These are phyloP conservation scores for Belgica antarctica DNA, from an alignment of 2,888 invertebrate genomes.

Conservation along the genomic window DNA sequence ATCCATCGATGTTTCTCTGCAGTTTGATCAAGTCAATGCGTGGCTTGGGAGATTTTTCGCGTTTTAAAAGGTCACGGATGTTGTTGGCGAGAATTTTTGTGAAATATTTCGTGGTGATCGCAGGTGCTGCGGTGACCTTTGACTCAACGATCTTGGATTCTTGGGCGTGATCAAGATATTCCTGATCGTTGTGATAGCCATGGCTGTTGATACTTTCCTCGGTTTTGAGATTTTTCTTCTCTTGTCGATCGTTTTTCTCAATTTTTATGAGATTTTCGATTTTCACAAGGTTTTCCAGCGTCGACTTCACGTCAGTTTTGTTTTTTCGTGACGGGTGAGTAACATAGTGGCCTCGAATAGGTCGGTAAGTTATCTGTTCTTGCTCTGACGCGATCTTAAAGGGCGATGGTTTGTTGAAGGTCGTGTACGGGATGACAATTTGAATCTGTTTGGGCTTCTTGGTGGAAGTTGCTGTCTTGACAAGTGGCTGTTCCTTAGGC, in stretches of 20 bases:
- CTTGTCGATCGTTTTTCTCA: neutral
- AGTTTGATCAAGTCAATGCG: constrained; percentile 68
- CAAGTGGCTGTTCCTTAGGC: constrained; percentile 48
- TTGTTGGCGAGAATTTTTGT: constrained; percentile 56
- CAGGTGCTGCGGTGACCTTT: constrained; percentile 50
- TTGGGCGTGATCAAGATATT: constrained; percentile 57
- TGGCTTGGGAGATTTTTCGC: constrained; percentile 50
- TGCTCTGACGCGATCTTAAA: constrained; percentile 55
- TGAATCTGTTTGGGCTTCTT: constrained; percentile 67
- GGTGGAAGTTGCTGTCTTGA: constrained; percentile 49
- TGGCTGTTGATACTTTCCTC: constrained; percentile 47
- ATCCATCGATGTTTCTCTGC: constrained; percentile 80
- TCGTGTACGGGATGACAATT: constrained; percentile 78
- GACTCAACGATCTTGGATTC: constrained; percentile 56
- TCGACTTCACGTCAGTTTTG: constrained; percentile 46
- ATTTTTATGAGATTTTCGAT: no score
- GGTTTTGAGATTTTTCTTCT: constrained; percentile 52
- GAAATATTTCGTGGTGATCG: constrained; percentile 51
- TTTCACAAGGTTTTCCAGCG: no score
- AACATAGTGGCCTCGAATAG: constrained; percentile 54
- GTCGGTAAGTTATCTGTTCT: constrained; percentile 49
- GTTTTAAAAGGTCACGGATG: constrained; percentile 57
- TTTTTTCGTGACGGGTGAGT: constrained; percentile 57
- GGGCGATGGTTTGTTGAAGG: constrained; percentile 58
- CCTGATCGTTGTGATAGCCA: constrained; percentile 50